A percentile compares a stretch with the other conserved stretches of the same genome.
These are phyloP conservation scores for Microplitis deprimator DNA, from an alignment of 2,888 invertebrate genomes.

Conservation along the genomic window DNA sequence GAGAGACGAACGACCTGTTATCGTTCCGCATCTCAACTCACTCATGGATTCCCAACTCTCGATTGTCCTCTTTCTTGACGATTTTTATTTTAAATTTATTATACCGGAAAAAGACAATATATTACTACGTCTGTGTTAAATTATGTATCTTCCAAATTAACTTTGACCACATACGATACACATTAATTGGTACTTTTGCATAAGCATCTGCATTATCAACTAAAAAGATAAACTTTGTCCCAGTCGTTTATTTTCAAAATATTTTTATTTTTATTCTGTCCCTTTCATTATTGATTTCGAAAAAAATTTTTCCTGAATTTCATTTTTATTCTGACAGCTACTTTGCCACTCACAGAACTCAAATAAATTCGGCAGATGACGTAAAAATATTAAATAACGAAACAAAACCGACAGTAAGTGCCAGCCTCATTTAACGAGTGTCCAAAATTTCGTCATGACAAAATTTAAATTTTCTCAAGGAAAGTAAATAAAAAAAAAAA, in stretches of 20 bases:
- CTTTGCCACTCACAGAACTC: no score
- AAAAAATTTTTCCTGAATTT: no score
- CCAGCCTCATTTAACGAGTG: no score
- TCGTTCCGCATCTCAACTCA: conserved; percentile 11
- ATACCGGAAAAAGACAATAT: neutral
- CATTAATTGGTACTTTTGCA: neutral
- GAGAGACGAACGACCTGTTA: conserved; percentile 35
- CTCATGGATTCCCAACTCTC: conserved; percentile 17
- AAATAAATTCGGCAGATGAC: no score
- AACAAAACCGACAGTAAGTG: no score
- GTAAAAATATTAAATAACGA: no score
- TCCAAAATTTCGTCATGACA: no score
- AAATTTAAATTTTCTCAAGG: no score
- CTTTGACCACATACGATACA: neutral
- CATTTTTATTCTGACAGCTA: no score
- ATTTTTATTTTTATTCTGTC: no score
- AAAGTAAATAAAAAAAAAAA: no score
- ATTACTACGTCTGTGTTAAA: neutral
- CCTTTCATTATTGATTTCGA: no score
- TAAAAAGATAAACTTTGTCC: neutral
- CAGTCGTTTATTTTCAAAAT: neutral
- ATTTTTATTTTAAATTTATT: conserved; percentile 1
- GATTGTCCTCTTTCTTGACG: conserved; percentile 2
- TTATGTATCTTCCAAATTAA: neutral
- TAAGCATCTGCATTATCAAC: neutral